phyloP scores from a whole-genome alignment of 2,888 invertebrate species.

The Melieria picta region DNA sequence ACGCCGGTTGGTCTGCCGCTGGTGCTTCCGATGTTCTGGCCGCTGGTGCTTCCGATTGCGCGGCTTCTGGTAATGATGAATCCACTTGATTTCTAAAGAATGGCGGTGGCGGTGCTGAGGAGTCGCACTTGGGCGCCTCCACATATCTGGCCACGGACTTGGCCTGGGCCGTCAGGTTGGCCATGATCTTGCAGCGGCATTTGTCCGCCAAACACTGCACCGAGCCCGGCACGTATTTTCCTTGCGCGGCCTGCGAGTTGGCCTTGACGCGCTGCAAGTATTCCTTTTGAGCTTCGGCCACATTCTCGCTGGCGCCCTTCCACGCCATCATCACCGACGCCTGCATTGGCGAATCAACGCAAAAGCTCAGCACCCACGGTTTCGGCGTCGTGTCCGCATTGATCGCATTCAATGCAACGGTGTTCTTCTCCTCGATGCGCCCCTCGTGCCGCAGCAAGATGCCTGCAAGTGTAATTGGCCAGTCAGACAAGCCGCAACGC shows the following conservation, averaged over 20 bases:
- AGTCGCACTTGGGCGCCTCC: too few species aligned
- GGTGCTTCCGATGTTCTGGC: too few species aligned
- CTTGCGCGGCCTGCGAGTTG: conserved; percentile 45
- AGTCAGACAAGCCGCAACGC: not conserved
- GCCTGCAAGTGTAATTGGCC: conserved; percentile 2
- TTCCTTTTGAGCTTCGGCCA: conserved; percentile 82
- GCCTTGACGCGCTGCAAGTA: conserved; percentile 90
- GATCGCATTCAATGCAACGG: conserved; percentile 92
- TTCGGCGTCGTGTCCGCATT: conserved; percentile 82
- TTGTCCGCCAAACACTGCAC: conserved; percentile 20
- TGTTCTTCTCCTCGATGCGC: conserved; percentile 94
- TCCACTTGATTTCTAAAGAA: too few species aligned
- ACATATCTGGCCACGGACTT: too few species aligned
- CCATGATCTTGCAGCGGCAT: conserved; percentile 14
- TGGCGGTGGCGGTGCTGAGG: too few species aligned
- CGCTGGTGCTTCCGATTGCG: not conserved
- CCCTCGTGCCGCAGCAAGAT: conserved; percentile 95
- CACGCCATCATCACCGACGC: conserved; percentile 92
- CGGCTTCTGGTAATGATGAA: not conserved
- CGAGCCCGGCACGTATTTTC: conserved; percentile 6
- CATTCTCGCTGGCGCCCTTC: conserved; percentile 87
- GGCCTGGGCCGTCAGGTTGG: too few species aligned
- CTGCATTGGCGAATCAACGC: conserved; percentile 93
- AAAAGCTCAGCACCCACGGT: conserved; percentile 95
- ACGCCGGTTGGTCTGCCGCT: too few species aligned